Percentiles rank a stretch among this genome's conserved stretches.
phyloP scores from a whole-genome alignment of 53 echinoderm and acorn worm species.

The Actinopyga echinites region DNA sequence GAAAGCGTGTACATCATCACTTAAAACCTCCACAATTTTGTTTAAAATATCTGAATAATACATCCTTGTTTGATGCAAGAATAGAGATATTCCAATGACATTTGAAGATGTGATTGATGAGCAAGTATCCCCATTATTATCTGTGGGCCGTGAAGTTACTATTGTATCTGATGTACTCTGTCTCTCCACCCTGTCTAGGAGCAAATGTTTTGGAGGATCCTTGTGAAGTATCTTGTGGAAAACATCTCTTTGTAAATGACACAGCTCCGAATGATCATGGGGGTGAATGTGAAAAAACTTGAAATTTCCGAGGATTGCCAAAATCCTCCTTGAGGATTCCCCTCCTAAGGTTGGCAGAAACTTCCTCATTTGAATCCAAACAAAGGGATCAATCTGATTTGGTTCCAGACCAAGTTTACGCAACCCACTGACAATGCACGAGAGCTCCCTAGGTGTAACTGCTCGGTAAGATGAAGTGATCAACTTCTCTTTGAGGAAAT shows the following conservation, averaged over 20 bases:
- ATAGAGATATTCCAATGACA: slow-evolving; percentile 1
- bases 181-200: neutral
- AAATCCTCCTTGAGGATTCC: neutral
- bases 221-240: neutral
- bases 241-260: neutral
- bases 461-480: neutral
- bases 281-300: neutral
- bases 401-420: neutral
- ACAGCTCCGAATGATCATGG: neutral
- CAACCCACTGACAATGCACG: slow-evolving; percentile 1
- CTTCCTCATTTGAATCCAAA: slow-evolving; percentile 18
- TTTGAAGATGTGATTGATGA: neutral
- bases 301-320: neutral
- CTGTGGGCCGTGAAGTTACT: neutral
- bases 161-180: neutral
- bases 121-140: neutral
- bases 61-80: neutral
- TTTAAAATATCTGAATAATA: slow-evolving; percentile 3
- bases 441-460: neutral
- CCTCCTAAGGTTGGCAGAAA: slow-evolving; percentile 1
- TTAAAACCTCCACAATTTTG: neutral
- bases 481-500: slow-evolving; percentile 3
- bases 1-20: neutral
- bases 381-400: slow-evolving; percentile 13
- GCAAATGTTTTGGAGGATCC: slow-evolving; percentile 2